Base-by-base conservation (phyloP, 2,888 invertebrate genomes). In the Nomada hirtipes region DNA sequence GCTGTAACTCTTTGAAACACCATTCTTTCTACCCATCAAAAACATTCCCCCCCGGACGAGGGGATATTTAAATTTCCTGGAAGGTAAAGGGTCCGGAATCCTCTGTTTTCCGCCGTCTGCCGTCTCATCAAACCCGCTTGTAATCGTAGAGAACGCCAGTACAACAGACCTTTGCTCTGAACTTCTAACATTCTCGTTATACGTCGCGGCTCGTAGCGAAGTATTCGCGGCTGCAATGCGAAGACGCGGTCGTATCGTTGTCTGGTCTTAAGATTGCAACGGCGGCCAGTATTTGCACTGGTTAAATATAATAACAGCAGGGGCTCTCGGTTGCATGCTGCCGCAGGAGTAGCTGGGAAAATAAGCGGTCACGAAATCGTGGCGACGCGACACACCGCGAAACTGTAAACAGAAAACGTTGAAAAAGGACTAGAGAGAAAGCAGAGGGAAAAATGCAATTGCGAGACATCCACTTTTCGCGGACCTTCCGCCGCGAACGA, bases 301-400 rank as follows among this genome's bases (percentile, higher is more conserved):
- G 75, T 70, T 84, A 86, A 86, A 86, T 84, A 86, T 84, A 86
- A 86, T 86, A 86, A 86, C 71, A 70, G 76, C 76, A 57, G 79
- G 10, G 72, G 60, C 67, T 77, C 80, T 78, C 75, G 59, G 61
- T 53, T 55, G 47, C 13, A 13, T 57, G 53, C 23, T 23, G 47
- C 4, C 26, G 57, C 11, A 26, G 2, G 23, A 11, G 53, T 42
- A 55, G 15, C 63, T 29, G 60, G 11, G 23, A 10, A 47, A 57
- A 36, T 47, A n/a, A 2, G 15, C 36, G 11, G 29, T 13, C 29
- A 44, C 44, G 10, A 55, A 29, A 52, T 59, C 42, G 44, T 23
- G 20, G 61, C 18, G 9, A 65, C 42, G 18, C n/a, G 44, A 59
- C 26, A 68, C 68, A 29, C 26, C 42, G 36, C 42, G 4, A 47